Conservation (phyloP, 2,888 invertebrate species). For the Sarcophaga subvicina region DNA sequence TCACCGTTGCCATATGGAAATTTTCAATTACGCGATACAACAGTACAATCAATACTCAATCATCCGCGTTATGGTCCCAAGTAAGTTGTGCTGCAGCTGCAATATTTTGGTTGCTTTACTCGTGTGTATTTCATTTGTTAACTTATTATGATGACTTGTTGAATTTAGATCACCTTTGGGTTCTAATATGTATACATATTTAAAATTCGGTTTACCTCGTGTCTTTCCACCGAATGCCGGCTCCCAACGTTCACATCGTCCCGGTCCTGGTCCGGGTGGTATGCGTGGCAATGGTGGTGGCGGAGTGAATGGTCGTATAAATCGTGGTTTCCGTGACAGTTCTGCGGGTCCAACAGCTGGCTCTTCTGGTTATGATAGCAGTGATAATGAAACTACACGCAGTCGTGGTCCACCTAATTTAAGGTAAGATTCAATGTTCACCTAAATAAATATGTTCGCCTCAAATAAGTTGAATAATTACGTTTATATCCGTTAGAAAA, state of each 20-base stretch:
- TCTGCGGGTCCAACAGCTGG: conserved; percentile 83
- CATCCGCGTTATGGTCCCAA: conserved; percentile 96
- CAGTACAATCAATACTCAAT: conserved; percentile 91
- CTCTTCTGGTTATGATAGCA: conserved; percentile 96
- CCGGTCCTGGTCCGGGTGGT: conserved; percentile 77
- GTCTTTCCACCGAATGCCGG: conserved; percentile 94
- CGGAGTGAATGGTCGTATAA: conserved; percentile 83
- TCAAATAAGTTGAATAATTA: background rate
- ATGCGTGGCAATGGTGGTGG: conserved; percentile 71
- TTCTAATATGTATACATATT: conserved; percentile 95
- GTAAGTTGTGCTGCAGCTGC: conserved; percentile 82
- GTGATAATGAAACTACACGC: conserved; percentile 89
- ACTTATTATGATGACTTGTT: background rate
- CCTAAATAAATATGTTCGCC: background rate
- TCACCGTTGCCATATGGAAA: conserved; percentile 96
- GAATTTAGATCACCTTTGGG: conserved; percentile 88
- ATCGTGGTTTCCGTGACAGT: conserved; percentile 85
- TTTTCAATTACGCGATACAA: conserved; percentile 95
- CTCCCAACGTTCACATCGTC: conserved; percentile 86
- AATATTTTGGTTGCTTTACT: background rate
- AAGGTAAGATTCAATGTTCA: conserved; percentile 74
- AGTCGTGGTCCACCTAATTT: conserved; percentile 82
- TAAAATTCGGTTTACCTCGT: conserved; percentile 95
- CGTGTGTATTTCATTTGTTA: background rate
- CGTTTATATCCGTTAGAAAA: conserved; percentile 82